Percentiles rank a stretch among this genome's conserved stretches.
Evolutionary conservation across 2,888 invertebrate genomes (phyloP).

Genomic region (Troilus luridus): DNA sequence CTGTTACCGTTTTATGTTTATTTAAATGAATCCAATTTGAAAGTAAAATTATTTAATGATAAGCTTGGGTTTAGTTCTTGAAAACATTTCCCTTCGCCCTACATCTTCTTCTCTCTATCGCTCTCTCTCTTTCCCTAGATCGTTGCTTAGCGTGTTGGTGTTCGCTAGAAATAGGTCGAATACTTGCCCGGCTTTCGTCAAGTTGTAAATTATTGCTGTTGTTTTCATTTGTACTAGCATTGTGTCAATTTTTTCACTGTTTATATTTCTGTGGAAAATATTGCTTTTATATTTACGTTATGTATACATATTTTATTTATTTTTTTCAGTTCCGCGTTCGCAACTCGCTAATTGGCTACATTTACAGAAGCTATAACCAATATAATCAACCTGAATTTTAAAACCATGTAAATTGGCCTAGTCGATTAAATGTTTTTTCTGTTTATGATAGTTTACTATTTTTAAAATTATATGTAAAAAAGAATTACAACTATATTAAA

Average conservation of each 20-base stretch:
- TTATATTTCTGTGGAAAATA: no score
- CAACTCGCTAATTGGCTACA: no score
- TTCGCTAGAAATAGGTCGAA: not conserved
- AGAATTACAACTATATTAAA: no score
- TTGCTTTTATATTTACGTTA: no score
- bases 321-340: no score
- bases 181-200: not conserved
- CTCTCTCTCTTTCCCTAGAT: not conserved
- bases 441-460: no score
- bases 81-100: not conserved
- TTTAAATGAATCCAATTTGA: not conserved
- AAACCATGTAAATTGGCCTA: no score
- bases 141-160: not conserved
- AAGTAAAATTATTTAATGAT: slow-evolving; percentile 27
- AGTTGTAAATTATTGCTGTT: not conserved
- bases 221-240: not conserved
- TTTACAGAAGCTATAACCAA: no score
- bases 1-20: not conserved
- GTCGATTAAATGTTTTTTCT: no score
- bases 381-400: no score
- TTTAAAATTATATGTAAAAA: no score
- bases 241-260: not conserved
- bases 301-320: no score
- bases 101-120: not conserved
- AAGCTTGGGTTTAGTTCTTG: not conserved